Evolutionary conservation across 2,888 invertebrate genomes (phyloP), one percentile per base, ranked within the genome.

Genomic region (Latrodectus elegans): DNA sequence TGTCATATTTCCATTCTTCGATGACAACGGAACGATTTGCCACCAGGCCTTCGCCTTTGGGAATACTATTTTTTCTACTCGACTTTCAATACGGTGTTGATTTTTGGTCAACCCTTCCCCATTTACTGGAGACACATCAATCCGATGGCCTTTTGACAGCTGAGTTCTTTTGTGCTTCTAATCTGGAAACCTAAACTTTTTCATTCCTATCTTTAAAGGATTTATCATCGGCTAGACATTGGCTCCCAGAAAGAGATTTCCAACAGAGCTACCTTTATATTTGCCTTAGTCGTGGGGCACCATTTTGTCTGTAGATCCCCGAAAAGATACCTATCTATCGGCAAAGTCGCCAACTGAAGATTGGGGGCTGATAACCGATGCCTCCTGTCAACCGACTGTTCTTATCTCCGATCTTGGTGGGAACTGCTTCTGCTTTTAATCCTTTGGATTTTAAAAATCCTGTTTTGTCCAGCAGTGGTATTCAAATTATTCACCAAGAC

Each of bases 11-110:
- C 80, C 53, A 72, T 81, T 86, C 51, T 71, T 12, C 65, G 17
- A 0, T 12, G 15, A 81, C 81, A 86, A 86, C 53, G 76, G 76
- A 76, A 38, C 84, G 84, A 84, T 84, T 84, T 84, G 84, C 84
- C 77, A 76, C 60, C 67, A 77, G 73, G 55, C 22, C 49, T 64
- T 49, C 38, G 17, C 65, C 15, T 52, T 9, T 26, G 14, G 51
- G 26, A 9, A 60, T 22, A 65, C 17, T n/a, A n/a, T 53, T 67
- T 38, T 38, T 64, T 84, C 77, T 78, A 72, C 72, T 38, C 73
- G n/a, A 10, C 14, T 55, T 38, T 78, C 67, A 79, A 79, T 67
- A 53, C 70, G 17, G 26, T 74, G 79, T 80, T 80, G 85, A 85
- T 85, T 79, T 75, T 85, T 38, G 71, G n/a, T 65, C 55, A 49